phyloP scores from a whole-genome alignment of 1,140 invertebrate genomes.

The Campoletis sonorensis region DNA sequence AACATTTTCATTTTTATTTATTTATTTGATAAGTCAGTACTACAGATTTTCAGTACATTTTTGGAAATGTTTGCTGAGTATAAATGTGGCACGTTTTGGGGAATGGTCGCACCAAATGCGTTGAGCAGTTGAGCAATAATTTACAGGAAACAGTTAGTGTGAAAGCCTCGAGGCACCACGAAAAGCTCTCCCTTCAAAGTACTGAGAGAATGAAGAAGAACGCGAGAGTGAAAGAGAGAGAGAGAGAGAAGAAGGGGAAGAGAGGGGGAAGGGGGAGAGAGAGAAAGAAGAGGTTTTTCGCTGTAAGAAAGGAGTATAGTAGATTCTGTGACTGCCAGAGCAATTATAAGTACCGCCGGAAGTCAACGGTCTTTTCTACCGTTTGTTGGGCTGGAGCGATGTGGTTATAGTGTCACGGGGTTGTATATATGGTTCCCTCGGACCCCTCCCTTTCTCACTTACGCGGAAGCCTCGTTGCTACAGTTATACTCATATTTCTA shows the following conservation, averaged over 20 bases:
- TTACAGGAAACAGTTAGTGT: constrained; percentile 62
- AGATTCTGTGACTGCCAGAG: constrained; percentile 62
- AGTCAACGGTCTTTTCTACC: constrained; percentile 59
- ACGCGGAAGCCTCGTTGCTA: constrained; percentile 14
- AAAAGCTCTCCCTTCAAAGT: constrained; percentile 19
- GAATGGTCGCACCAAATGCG: background rate
- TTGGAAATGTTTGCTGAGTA: background rate
- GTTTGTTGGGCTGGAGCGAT: background rate
- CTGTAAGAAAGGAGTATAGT: too few species aligned
- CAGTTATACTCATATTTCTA: background rate
- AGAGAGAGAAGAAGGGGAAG: background rate
- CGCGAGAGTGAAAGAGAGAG: too few species aligned
- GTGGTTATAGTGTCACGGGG: too few species aligned
- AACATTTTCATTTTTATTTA: too few species aligned
- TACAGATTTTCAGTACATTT: background rate
- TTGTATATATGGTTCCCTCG: too few species aligned
- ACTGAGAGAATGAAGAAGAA: background rate
- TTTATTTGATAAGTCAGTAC: too few species aligned
- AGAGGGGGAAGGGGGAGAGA: too few species aligned
- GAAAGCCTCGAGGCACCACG: constrained; percentile 54
- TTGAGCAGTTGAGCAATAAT: constrained; percentile 55
- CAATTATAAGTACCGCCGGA: constrained; percentile 72
- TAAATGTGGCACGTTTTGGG: background rate
- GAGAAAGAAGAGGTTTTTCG: too few species aligned
- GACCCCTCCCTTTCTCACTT: constrained; percentile 7